phyloP scores from a whole-genome alignment of 2,797 vertebrate species.

The Tamandua tetradactyla region DNA sequence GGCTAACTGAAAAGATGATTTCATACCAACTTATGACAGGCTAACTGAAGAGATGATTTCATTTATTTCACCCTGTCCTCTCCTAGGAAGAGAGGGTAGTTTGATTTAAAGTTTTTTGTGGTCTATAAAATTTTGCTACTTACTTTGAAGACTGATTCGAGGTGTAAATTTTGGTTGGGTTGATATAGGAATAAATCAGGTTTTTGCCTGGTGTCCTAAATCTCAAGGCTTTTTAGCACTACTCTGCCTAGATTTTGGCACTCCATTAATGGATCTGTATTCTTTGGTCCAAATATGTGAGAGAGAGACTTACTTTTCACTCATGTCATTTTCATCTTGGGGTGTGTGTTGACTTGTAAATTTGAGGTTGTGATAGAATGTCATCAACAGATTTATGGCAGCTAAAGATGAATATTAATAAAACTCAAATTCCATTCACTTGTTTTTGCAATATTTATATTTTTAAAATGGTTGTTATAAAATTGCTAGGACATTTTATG shows the following conservation, averaged over 20 bases:
- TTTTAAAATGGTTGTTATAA: conserved; percentile 57
- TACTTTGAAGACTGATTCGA: conserved; percentile 28
- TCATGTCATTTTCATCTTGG: conserved; percentile 62
- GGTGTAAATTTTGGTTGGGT: not conserved
- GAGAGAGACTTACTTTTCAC: conserved; percentile 29
- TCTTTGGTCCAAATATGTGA: conserved; percentile 16
- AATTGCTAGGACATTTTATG: conserved; percentile 35
- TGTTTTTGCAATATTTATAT: conserved; percentile 58
- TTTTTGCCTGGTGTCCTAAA: not conserved
- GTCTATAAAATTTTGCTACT: not conserved
- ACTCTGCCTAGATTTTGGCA: not conserved
- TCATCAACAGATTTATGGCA: conserved; percentile 50
- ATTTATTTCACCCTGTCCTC: conserved; percentile 59
- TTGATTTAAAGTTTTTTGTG: not conserved
- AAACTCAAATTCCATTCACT: not conserved
- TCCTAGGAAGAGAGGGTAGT: not conserved
- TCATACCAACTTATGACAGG: not conserved
- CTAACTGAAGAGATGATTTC: not conserved
- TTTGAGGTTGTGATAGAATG: conserved; percentile 59
- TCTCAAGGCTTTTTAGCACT: not conserved
- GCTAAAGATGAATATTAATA: conserved; percentile 64
- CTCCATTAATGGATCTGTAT: conserved; percentile 46
- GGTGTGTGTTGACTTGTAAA: conserved; percentile 26
- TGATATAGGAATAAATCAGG: not conserved
- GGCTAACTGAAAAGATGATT: not conserved